Percentiles rank a stretch among this genome's conserved stretches.
phyloP scores from a whole-genome alignment of 1,140 invertebrate species.

The Vanessa tameamea region DNA sequence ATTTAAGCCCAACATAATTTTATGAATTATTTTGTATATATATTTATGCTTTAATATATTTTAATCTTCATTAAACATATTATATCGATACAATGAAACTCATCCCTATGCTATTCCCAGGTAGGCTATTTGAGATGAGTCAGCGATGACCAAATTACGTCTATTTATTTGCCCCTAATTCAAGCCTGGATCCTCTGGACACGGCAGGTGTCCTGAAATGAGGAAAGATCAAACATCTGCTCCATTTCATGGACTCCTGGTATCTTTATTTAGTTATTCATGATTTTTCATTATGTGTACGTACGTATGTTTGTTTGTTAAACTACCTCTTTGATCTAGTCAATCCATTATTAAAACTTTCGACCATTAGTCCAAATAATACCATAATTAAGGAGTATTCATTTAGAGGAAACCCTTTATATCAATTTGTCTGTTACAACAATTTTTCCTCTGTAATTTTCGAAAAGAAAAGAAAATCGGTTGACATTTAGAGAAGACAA shows the following conservation, averaged over 20 bases:
- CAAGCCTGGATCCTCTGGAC: neutral
- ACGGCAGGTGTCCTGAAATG: constrained; percentile 13
- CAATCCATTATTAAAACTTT: too few species aligned
- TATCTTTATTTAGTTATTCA: neutral
- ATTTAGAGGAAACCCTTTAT: too few species aligned
- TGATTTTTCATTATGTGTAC: neutral
- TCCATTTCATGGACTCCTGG: neutral
- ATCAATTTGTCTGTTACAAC: too few species aligned
- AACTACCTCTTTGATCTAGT: too few species aligned
- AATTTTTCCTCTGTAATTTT: too few species aligned
- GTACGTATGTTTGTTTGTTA: too few species aligned
- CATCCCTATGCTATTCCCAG: constrained; percentile 35
- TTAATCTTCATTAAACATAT: too few species aligned
- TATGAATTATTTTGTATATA: neutral
- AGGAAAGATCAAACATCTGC: neutral
- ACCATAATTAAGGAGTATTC: too few species aligned
- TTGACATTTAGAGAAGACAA: too few species aligned
- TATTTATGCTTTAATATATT: too few species aligned
- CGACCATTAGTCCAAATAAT: too few species aligned
- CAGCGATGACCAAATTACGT: constrained; percentile 42
- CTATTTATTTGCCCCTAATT: constrained; percentile 42
- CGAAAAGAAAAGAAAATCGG: too few species aligned
- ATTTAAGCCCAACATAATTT: neutral
- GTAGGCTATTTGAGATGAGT: constrained; percentile 39
- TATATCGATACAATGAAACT: neutral